Evolutionary conservation across 2,113 vertebrate genomes (phyloP).

Genomic region (Agapornis roseicollis): DNA sequence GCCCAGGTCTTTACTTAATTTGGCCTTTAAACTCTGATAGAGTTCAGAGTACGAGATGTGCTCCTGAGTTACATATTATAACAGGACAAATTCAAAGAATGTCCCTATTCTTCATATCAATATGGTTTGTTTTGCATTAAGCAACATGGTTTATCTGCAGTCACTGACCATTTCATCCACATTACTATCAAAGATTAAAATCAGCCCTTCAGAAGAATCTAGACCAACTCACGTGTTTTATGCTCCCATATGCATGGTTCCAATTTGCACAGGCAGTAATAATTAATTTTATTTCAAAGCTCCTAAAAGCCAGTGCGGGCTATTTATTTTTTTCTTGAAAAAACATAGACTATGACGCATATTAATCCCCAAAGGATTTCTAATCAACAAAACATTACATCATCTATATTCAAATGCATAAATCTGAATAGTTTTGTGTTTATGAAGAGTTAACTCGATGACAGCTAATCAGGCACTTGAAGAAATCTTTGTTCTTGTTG

Average conservation of each 20-base stretch:
- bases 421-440: not conserved
- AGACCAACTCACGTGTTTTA: not conserved
- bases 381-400: not conserved
- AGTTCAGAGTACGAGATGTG: not conserved
- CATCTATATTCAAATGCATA: not conserved
- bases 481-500: not conserved
- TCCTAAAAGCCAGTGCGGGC: not conserved
- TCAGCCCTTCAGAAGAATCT: not conserved
- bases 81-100: not conserved
- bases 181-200: not conserved
- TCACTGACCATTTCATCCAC: not conserved
- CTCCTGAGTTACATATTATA: rapidly evolving
- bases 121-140: not conserved
- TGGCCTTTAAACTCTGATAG: not conserved
- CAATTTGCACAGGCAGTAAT: not conserved
- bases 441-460: not conserved
- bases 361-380: not conserved
- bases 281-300: not conserved
- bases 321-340: not conserved
- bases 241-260: not conserved
- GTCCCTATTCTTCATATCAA: not conserved
- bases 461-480: not conserved
- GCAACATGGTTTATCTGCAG: not conserved
- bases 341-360: not conserved
- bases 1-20: not conserved